Base-by-base conservation (phyloP, 2,888 invertebrate genomes). In the Ophion slaviceki region DNA sequence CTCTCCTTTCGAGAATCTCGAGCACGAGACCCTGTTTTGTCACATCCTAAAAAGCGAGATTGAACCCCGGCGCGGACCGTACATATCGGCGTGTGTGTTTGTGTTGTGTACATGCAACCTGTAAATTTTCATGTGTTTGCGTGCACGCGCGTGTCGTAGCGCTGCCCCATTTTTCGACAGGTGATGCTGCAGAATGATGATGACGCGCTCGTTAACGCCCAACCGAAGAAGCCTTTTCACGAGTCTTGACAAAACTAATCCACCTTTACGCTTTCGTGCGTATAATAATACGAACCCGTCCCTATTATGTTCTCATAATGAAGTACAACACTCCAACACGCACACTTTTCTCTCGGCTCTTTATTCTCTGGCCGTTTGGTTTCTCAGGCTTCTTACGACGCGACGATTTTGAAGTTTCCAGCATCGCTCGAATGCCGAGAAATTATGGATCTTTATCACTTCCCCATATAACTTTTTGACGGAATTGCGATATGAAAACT, bases 161-260 rank as follows among this genome's bases (percentile, higher is more conserved):
- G 36, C 82, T 67, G 80, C 78, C 81, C 84, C 84, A 85, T 74
- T 81, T 85, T 85, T 78, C 72, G 84, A 85, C 81, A 85, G 84
- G 84, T 85, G 85, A 70, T 53, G 72, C 74, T 45, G 24, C 61
- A 47, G 40, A 53, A 20, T 71, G 75, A 77, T 61, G 79, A 81
- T 78, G 85, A 78, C 70, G 62, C 68, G 85, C 81, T 82, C 78
- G 78, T 81, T 85, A 85, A 85, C 68, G 72, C 40, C 70, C 70
- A 61, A n/a, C 67, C 61, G 45, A 78, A 83, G 20, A 20, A 40
- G 14, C 66, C 66, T 70, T 77, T 84, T 80, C 67, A 78, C 74
- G 57, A 78, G 40, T 74, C 74, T 78, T 47, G 59, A 75, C 64
- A 79, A 81, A 82, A 85, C 81, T 82, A 78, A 85, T 82, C 71